Evolutionary conservation across 2,113 vertebrate species (phyloP), one percentile per base, ranked within the genome.

Genomic region (Anguilla rostrata): DNA sequence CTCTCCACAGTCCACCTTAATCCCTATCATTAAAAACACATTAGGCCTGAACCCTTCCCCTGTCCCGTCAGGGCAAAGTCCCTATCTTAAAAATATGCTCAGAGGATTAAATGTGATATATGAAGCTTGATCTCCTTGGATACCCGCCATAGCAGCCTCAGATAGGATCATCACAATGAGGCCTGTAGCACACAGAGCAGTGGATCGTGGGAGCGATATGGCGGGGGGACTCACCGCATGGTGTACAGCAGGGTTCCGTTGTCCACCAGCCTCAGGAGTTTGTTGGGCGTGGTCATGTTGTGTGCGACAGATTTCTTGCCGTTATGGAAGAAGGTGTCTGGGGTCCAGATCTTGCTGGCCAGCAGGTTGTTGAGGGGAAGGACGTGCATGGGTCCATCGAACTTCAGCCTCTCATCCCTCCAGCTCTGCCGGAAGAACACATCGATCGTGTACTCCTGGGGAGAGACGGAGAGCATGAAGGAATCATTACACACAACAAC

Each of bases 271-370:
- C 96, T 92, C 0, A 96, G 92, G 20, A 96, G 94, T 87, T 96
- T 96, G 93, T 96, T 96, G 0, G 96, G 96, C 5, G 95, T 96
- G 0, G 96, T 96, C 95, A 96, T 96, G 90, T 96, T 96, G 92
- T 96, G 96, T 43, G 96, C 96, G 85, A 96, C 96, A 0, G 96
- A 96, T 87, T 96, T 96, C 92, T 96, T 96, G 8, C 96, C 95
- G 3, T 96, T 96, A 92, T 96, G 95, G 87, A 96, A 96, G 87
- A 96, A 96, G 5, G 96, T 96, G 81, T 96, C 96, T 0, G 96
- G 96, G n/a, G 96, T 96, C 96, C 96, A 96, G 89, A 96, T 96
- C 87, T 96, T 96, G 89, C 95, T 96, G 88, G 96, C 96, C 85
- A 96, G 91, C 40, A 96, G 95, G 91, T 96, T 96, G 92, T 96